Percentiles rank a stretch among this genome's conserved stretches.
Conservation (phyloP, 2,888 invertebrate genomes). For the Drosophila affinis region DNA sequence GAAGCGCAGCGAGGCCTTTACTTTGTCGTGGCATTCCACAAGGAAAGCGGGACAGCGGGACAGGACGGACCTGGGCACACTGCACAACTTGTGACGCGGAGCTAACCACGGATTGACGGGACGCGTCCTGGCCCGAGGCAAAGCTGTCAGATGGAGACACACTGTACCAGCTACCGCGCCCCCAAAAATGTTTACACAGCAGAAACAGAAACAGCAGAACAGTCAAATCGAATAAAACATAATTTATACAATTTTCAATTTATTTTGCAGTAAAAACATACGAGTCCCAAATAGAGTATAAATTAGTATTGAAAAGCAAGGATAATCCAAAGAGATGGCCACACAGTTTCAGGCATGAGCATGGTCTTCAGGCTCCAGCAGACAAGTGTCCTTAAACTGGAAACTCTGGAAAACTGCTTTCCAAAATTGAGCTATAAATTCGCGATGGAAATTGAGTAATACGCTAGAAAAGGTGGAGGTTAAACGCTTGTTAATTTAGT, state of each 20-base stretch:
- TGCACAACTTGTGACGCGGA: conserved; percentile 25
- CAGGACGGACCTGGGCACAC: not conserved
- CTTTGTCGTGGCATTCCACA: conserved; percentile 14
- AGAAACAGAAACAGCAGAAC: conserved; percentile 15
- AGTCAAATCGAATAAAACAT: not conserved
- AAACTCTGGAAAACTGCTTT: not conserved
- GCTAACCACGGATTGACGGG: conserved; percentile 35
- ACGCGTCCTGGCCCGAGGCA: conserved; percentile 14
- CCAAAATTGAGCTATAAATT: conserved; percentile 31
- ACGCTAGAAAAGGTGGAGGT: conserved; percentile 30
- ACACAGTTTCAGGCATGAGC: too few species aligned
- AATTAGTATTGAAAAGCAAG: too few species aligned
- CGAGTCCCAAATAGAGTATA: too few species aligned
- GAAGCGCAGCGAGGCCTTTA: conserved; percentile 66
- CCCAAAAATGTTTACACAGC: conserved; percentile 4
- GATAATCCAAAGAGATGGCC: too few species aligned
- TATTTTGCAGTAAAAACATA: not conserved
- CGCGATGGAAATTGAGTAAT: conserved; percentile 23
- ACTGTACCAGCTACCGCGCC: not conserved
- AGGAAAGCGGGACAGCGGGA: not conserved
- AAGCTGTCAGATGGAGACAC: conserved; percentile 25
- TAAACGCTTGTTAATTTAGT: conserved; percentile 43
- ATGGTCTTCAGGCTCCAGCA: too few species aligned
- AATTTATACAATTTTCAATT: conserved; percentile 12
- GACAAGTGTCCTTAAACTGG: not conserved